Percentiles rank a stretch among this genome's conserved stretches.
Conservation (phyloP, 2,888 invertebrate genomes). For the Oxycera nigricornis region DNA sequence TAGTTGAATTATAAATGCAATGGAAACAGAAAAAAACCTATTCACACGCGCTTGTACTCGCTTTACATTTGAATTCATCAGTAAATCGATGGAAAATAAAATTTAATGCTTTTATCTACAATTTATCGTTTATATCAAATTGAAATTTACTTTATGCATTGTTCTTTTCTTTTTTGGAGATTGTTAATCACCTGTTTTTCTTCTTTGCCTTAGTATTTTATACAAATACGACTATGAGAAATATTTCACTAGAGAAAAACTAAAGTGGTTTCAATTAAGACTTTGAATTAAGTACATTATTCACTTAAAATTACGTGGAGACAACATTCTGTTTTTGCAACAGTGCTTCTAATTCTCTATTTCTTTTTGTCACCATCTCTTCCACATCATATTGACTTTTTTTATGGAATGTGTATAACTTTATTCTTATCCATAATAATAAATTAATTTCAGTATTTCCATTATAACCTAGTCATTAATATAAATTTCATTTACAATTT, state of each 20-base stretch:
- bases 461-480: constrained; percentile 26
- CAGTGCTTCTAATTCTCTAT: neutral
- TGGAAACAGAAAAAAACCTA: too few species aligned
- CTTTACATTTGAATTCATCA: constrained; percentile 3
- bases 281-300: neutral
- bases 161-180: constrained; percentile 16
- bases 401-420: constrained; percentile 33
- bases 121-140: constrained; percentile 1
- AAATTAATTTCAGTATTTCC: neutral
- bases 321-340: neutral
- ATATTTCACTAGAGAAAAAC: constrained; percentile 32
- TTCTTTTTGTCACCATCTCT: neutral
- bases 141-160: constrained; percentile 34
- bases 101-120: neutral
- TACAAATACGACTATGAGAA: constrained; percentile 24
- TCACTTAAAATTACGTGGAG: constrained; percentile 10
- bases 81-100: constrained; percentile 12
- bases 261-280: neutral
- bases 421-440: constrained; percentile 15
- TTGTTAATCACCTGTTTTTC: constrained; percentile 2
- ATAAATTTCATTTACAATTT: neutral
- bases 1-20: too few species aligned
- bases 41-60: too few species aligned
- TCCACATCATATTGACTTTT: constrained; percentile 1
- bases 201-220: constrained; percentile 2